Evolutionary conservation across 2,113 vertebrate genomes (phyloP), one percentile per base, ranked within the genome.

Genomic region (Takifugu bimaculatus): DNA sequence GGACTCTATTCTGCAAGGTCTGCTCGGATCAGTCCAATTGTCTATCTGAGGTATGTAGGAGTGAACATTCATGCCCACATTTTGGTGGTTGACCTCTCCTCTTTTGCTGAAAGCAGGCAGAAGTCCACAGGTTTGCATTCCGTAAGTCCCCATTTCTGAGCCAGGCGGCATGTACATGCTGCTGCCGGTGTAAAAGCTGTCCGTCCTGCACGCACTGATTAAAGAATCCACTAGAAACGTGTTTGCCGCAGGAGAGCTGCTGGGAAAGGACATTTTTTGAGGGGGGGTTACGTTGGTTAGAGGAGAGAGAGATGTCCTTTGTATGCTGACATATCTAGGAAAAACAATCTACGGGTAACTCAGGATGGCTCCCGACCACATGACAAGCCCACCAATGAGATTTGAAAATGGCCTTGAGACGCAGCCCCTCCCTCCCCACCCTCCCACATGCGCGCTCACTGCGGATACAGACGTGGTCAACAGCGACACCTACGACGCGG

Each of bases 71-170:
- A 97, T 96, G 93, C 93, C 94, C 93, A 96, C 92, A 87, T 94
- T 96, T 94, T 96, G 96, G 91, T 97, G 96, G 92, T 91, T 94
- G 91, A 94, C 92, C 91, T 98, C 91, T 77, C 90, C 95, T 91
- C 96, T 93, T 93, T 98, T 99, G 90, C 94, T 94, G 90, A 98
- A 94, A 92, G 96, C 94, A 92, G 96, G 95, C 91, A 98, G 91
- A 74, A 99, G 94, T 96, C 96, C 97, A 96, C 97, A 99, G 93
- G 95, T 96, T 95, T 98, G 96, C 96, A 98, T 96, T 93, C 95
- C 97, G 91, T 98, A 99, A 91, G 94, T 98, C 90, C 96, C 96
- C 93, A 97, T 93, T 86, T 99, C 96, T 90, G 94, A 88, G 91
- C 92, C 94, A 86, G 95, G 87, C 92, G 93, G 93, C 97, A 97